Conservation (phyloP, 2,888 invertebrate species). For the Capitulum mitella region DNA sequence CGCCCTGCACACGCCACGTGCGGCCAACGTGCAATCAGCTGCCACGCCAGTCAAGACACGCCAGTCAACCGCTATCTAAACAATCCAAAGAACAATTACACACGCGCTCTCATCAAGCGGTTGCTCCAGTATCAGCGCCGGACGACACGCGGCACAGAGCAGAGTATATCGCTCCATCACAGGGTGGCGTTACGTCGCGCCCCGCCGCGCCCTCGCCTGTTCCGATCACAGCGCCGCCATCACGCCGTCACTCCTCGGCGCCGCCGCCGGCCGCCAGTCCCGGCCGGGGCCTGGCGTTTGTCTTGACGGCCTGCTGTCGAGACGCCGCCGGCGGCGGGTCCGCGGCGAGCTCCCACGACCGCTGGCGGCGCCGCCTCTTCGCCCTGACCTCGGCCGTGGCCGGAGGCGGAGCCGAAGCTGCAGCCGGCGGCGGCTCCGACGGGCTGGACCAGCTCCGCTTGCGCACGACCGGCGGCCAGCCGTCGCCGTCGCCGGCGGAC, state of each 20-base stretch:
- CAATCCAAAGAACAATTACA: too few relatives aligned
- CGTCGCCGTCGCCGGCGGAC: not conserved
- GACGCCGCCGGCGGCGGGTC: not conserved
- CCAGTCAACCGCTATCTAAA: too few relatives aligned
- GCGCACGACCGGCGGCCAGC: not conserved
- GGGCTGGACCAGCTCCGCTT: constrained; percentile 2
- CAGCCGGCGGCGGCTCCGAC: not conserved
- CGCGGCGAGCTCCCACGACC: not conserved
- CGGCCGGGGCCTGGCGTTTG: not conserved
- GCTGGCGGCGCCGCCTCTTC: not conserved
- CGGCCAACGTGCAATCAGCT: too few relatives aligned
- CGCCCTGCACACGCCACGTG: too few relatives aligned
- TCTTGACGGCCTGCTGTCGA: not conserved
- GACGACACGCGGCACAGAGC: too few relatives aligned
- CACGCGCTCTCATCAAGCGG: too few relatives aligned
- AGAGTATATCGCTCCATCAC: too few relatives aligned
- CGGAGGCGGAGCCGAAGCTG: not conserved
- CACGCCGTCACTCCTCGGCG: not conserved
- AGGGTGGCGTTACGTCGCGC: too few relatives aligned
- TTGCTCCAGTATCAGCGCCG: too few relatives aligned
- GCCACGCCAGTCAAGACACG: too few relatives aligned
- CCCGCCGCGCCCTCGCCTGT: too few relatives aligned
- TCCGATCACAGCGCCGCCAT: too few relatives aligned
- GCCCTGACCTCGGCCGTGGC: not conserved
- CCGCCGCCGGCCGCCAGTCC: not conserved